These are phyloP conservation scores for Malthinus seriepunctatus DNA, from an alignment of 2,888 invertebrate genomes.

Conservation along the genomic window DNA sequence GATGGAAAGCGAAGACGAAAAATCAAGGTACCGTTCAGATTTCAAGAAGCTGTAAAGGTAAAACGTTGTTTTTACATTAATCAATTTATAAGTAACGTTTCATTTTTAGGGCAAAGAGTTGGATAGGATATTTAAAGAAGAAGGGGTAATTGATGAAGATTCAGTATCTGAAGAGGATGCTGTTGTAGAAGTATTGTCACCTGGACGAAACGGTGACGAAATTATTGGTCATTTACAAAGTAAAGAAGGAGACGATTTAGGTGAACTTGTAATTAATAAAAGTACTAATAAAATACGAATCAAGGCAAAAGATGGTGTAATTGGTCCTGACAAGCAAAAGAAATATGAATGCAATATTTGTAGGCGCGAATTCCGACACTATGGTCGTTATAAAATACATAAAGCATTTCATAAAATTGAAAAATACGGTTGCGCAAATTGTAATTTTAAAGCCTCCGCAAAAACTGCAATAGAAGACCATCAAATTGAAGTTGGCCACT, in stretches of 20 bases:
- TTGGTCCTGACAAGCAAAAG: conserved; percentile 32
- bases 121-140: conserved; percentile 72
- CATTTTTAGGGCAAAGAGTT: conserved; percentile 68
- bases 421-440: conserved; percentile 60
- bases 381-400: conserved; percentile 58
- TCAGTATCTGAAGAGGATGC: conserved; percentile 56
- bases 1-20: conserved; percentile 64
- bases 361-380: conserved; percentile 57
- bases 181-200: conserved; percentile 41
- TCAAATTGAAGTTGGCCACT: conserved; percentile 60
- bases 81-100: neutral
- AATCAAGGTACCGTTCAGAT: conserved; percentile 68
- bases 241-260: conserved; percentile 61
- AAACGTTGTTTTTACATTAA: neutral
- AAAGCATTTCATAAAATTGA: conserved; percentile 65
- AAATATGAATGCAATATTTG: conserved; percentile 59
- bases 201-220: conserved; percentile 47
- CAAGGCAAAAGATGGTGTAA: conserved; percentile 27
- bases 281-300: conserved; percentile 31
- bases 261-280: conserved; percentile 65
- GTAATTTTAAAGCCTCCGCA: conserved; percentile 49
- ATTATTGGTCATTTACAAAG: conserved; percentile 71
- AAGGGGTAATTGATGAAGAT: conserved; percentile 69
- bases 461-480: conserved; percentile 60
- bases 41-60: conserved; percentile 64